Evolutionary conservation across 2,888 invertebrate genomes (phyloP).

Genomic region (Amiota minor): DNA sequence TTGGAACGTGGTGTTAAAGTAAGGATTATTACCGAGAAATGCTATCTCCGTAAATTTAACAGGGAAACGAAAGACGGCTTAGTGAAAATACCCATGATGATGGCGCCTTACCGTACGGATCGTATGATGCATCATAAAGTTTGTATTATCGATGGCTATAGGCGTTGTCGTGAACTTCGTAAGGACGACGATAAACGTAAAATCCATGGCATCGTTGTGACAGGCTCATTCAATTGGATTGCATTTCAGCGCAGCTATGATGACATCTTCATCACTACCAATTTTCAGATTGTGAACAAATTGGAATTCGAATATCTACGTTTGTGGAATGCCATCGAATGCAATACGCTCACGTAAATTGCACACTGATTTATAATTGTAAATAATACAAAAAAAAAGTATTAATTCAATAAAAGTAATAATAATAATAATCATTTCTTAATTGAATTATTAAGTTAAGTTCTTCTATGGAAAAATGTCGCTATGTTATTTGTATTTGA

Average conservation of each 20-base stretch:
- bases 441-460: no score
- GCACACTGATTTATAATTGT: no score
- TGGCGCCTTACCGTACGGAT: not conserved
- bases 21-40: constrained; percentile 36
- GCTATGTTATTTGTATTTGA: no score
- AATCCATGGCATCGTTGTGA: not conserved
- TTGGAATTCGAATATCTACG: constrained; percentile 36
- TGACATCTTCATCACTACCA: constrained; percentile 33
- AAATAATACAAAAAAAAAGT: no score
- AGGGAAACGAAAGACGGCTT: not conserved
- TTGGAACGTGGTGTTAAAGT: constrained; percentile 34
- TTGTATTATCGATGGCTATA: constrained; percentile 40
- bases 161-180: constrained; percentile 7
- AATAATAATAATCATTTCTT: no score
- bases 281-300: constrained; percentile 16
- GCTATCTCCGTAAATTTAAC: not conserved
- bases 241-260: constrained; percentile 30
- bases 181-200: not conserved
- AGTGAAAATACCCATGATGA: not conserved
- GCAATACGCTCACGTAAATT: not conserved
- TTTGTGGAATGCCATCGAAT: constrained; percentile 25
- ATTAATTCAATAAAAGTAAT: no score
- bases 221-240: constrained; percentile 40
- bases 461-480: no score
- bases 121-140: constrained; percentile 42